phyloP scores from a whole-genome alignment of 2,888 invertebrate species.

The Pegoplata infirma region DNA sequence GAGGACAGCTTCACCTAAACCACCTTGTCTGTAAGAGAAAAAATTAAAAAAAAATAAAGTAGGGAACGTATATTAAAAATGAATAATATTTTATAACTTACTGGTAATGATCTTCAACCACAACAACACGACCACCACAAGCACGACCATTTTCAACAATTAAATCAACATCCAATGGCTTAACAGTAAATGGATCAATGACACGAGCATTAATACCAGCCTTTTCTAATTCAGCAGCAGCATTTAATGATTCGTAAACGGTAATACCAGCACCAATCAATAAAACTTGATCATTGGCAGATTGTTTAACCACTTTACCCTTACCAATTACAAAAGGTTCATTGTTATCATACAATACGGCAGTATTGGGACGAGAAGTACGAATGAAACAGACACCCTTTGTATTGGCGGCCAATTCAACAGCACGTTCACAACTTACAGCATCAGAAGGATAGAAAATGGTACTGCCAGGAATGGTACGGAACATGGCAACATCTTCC shows the following conservation, averaged over 20 bases:
- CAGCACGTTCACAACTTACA: slow-evolving; percentile 94
- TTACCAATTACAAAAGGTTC: slow-evolving; percentile 89
- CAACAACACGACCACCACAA: slow-evolving; percentile 89
- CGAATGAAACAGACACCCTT: slow-evolving; percentile 97
- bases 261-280: slow-evolving; percentile 97
- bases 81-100: slow-evolving; percentile 81
- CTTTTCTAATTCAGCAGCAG: slow-evolving; percentile 86
- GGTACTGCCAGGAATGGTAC: slow-evolving; percentile 90
- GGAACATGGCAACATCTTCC: slow-evolving; percentile 98
- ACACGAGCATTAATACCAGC: slow-evolving; percentile 88
- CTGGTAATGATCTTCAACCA: slow-evolving; percentile 98
- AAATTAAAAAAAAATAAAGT: slow-evolving; percentile 20
- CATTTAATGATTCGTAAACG: slow-evolving; percentile 91
- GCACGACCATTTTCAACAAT: slow-evolving; percentile 88
- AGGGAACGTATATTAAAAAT: no score
- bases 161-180: slow-evolving; percentile 92
- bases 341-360: slow-evolving; percentile 91
- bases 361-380: slow-evolving; percentile 94
- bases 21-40: slow-evolving; percentile 82
- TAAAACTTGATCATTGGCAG: slow-evolving; percentile 87
- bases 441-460: slow-evolving; percentile 94
- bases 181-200: slow-evolving; percentile 96
- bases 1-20: slow-evolving; percentile 96
- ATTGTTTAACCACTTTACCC: slow-evolving; percentile 88
- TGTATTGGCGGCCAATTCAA: slow-evolving; percentile 97